Percentiles rank a stretch among this genome's conserved stretches.
These are phyloP conservation scores for Pseudococcus jackbeardsleyi DNA, from an alignment of 2,888 invertebrate species.

Conservation along the genomic window DNA sequence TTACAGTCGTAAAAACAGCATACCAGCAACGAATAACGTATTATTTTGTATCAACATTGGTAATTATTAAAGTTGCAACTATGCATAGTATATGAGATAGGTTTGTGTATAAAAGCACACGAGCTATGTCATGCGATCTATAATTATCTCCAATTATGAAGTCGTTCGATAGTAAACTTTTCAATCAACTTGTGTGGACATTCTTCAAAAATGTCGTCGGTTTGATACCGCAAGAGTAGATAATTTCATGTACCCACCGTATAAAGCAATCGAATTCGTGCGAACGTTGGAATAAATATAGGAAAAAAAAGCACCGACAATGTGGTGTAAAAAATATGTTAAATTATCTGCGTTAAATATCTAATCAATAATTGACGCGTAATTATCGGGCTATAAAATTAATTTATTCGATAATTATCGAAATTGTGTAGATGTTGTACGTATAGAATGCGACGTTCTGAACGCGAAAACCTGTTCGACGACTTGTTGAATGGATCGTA, in stretches of 20 bases:
- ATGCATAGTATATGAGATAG: not conserved
- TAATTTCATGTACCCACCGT: not conserved
- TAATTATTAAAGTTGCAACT: not conserved
- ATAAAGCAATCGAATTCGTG: constrained; percentile 21
- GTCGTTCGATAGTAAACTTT: constrained; percentile 14
- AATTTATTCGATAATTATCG: constrained; percentile 37
- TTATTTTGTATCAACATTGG: too few relatives aligned
- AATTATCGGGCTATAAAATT: constrained; percentile 25
- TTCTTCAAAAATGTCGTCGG: constrained; percentile 13
- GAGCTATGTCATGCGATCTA: not conserved
- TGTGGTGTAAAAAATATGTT: not conserved
- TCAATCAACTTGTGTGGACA: constrained; percentile 7
- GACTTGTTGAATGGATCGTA: constrained; percentile 39
- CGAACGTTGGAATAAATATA: not conserved
- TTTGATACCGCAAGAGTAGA: not conserved
- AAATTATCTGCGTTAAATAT: constrained; percentile 17
- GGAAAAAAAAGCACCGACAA: not conserved
- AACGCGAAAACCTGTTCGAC: constrained; percentile 13
- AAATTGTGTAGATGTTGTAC: not conserved
- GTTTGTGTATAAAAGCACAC: not conserved
- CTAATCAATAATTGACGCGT: constrained; percentile 6
- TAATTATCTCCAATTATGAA: constrained; percentile 9
- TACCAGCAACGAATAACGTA: too few relatives aligned
- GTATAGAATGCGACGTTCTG: not conserved
- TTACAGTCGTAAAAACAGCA: not conserved